Evolutionary conservation across 2,797 vertebrate genomes (phyloP).

Genomic region (Austrolebias charrua): DNA sequence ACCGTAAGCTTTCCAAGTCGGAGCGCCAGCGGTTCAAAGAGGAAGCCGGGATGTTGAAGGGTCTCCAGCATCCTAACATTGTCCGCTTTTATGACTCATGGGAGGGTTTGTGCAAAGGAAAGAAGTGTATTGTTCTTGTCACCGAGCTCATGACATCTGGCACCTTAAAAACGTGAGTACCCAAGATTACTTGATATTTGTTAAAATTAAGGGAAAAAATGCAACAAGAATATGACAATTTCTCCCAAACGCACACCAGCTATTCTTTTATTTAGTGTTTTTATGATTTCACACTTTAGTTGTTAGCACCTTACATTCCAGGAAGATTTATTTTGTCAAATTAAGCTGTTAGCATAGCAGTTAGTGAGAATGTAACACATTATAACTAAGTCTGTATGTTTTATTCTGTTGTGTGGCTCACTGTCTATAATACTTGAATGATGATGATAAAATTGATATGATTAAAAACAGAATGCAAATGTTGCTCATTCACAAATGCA

Average conservation of each 20-base stretch:
- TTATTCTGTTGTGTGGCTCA: neutral
- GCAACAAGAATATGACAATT: neutral
- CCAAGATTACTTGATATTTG: neutral
- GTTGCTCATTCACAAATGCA: neutral
- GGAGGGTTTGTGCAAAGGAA: conserved; percentile 97
- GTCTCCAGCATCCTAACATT: conserved; percentile 98
- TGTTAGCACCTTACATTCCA: conserved; percentile 14
- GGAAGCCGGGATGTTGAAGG: conserved; percentile 98
- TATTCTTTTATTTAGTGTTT: conserved; percentile 6
- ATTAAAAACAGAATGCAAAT: neutral
- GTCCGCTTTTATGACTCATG: conserved; percentile 99
- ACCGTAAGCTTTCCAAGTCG: conserved; percentile 95
- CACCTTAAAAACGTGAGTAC: conserved; percentile 96
- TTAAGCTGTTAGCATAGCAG: conserved; percentile 34
- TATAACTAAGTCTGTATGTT: neutral
- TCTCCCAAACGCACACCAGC: neutral
- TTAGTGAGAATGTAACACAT: conserved; percentile 10
- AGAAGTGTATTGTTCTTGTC: conserved; percentile 98
- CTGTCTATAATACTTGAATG: conserved; percentile 1
- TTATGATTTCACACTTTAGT: conserved; percentile 11
- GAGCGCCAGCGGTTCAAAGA: conserved; percentile 98
- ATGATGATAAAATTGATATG: neutral
- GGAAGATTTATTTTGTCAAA: conserved; percentile 16
- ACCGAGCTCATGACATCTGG: conserved; percentile 99
- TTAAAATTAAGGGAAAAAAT: neutral